Percentiles rank a stretch among this genome's conserved stretches.
phyloP scores from a whole-genome alignment of 2,113 vertebrate genomes.

The Sphyrna mokarran region DNA sequence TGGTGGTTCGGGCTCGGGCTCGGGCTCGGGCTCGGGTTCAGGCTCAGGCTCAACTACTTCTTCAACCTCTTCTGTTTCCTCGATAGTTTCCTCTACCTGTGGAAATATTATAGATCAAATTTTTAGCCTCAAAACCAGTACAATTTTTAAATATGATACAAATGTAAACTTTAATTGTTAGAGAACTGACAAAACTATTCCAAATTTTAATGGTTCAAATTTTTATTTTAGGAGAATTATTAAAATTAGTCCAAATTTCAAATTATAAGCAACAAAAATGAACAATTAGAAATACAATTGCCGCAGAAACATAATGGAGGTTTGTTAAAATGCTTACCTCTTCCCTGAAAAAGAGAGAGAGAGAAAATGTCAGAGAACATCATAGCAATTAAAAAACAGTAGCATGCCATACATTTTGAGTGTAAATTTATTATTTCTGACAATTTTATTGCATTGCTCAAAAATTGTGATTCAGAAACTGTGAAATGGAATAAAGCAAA shows the following conservation, averaged over 20 bases:
- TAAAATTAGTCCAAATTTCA: background rate
- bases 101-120: background rate
- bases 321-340: conserved; percentile 21
- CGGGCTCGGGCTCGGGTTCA: no score
- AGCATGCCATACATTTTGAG: background rate
- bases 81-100: conserved; percentile 1
- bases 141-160: background rate
- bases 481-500: background rate
- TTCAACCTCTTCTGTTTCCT: conserved; percentile 14
- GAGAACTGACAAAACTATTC: no score
- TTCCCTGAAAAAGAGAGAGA: conserved; percentile 21
- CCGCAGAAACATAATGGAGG: background rate
- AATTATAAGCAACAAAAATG: background rate
- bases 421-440: background rate
- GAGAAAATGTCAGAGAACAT: background rate
- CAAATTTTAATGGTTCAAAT: no score
- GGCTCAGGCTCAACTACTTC: no score
- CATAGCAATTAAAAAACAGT: background rate
- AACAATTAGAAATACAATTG: background rate
- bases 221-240: background rate
- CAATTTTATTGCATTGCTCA: background rate
- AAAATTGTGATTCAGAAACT: background rate
- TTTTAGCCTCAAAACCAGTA: background rate
- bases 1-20: no score
- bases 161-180: background rate